These are phyloP conservation scores for Meriones psammophilus DNA, from an alignment of 2,797 vertebrate species.

Conservation along the genomic window DNA sequence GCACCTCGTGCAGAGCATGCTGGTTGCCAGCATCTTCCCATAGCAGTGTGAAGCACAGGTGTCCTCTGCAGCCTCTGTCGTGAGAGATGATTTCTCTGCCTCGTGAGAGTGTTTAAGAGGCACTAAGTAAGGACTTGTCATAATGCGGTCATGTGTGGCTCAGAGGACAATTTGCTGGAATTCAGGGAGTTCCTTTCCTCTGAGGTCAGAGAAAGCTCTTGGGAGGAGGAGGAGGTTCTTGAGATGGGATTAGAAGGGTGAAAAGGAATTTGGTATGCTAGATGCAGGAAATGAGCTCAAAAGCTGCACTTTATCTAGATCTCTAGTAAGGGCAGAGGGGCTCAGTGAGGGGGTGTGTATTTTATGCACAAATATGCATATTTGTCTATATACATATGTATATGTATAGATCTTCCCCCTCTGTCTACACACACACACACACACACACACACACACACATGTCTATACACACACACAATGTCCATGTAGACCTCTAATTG, in stretches of 20 bases:
- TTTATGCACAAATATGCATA: background rate
- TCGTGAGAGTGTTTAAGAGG: background rate
- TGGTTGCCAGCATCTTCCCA: accelerated
- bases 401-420: no score
- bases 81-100: background rate
- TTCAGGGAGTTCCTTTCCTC: background rate
- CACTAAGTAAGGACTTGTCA: background rate
- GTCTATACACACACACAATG: no score
- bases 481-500: background rate
- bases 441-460: no score
- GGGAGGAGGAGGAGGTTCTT: background rate
- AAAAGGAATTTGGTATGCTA: background rate
- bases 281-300: background rate
- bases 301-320: background rate
- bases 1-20: background rate
- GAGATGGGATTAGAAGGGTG: background rate
- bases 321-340: background rate
- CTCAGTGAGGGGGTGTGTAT: background rate
- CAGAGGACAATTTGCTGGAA: background rate
- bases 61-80: background rate
- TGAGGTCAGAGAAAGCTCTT: background rate
- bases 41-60: background rate
- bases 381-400: background rate
- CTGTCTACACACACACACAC: background rate
- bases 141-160: background rate